phyloP scores from a whole-genome alignment of 2,797 vertebrate species.

The Typhlichthys subterraneus region DNA sequence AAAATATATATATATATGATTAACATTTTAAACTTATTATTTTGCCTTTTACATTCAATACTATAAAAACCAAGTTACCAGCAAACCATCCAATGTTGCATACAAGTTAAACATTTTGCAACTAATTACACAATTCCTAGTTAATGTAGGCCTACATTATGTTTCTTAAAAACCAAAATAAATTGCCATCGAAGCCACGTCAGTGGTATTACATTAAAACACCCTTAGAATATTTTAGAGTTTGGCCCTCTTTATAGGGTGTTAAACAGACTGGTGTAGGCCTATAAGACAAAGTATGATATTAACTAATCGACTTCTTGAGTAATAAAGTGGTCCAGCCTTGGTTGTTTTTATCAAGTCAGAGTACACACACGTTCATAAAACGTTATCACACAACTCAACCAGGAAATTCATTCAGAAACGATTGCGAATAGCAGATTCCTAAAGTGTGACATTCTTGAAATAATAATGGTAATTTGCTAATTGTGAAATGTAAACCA shows the following conservation, averaged over 20 bases:
- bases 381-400: constrained; percentile 22
- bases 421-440: constrained; percentile 21
- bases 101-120: neutral
- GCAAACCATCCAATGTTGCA: neutral
- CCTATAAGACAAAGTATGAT: no score
- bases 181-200: neutral
- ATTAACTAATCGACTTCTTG: neutral
- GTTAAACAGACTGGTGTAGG: neutral
- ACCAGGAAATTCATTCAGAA: constrained; percentile 11
- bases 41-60: no score
- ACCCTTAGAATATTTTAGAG: no score
- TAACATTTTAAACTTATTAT: neutral
- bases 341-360: neutral
- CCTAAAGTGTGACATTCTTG: neutral
- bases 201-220: neutral
- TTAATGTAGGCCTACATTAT: neutral
- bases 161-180: neutral
- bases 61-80: no score
- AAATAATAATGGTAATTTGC: neutral
- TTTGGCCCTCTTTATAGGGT: neutral
- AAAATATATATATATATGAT: neutral
- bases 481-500: neutral
- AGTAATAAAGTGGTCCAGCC: neutral
- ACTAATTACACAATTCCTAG: neutral
- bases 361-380: no score